Conservation (phyloP, 2,888 invertebrate species). For the Sphecodes monilicornis region DNA sequence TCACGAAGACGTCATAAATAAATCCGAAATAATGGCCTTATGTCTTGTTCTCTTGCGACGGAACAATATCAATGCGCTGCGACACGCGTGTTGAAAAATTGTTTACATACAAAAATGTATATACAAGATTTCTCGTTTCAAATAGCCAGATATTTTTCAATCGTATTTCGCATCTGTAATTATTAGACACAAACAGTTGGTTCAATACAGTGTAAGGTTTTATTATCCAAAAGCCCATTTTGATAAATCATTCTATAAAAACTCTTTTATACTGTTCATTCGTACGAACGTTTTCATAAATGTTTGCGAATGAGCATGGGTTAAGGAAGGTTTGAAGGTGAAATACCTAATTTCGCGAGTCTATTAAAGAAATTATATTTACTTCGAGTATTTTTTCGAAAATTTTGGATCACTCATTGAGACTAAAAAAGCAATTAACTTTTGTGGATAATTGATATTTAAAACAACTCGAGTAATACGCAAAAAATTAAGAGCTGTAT, state of each 20-base stretch:
- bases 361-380: not conserved
- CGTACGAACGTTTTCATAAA: not conserved
- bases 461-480: too few species aligned
- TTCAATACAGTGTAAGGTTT: not conserved
- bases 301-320: not conserved
- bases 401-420: too few species aligned
- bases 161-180: not conserved
- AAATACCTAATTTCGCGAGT: not conserved
- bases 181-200: not conserved
- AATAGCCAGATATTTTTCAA: conserved; percentile 1
- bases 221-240: not conserved
- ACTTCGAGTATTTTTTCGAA: not conserved
- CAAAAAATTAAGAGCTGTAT: too few species aligned
- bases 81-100: not conserved
- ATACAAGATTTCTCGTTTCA: not conserved
- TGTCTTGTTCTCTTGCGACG: too few species aligned
- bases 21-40: too few species aligned
- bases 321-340: not conserved
- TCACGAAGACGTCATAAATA: too few species aligned
- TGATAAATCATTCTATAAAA: not conserved
- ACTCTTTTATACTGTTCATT: too few species aligned
- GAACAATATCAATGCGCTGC: not conserved
- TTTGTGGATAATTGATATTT: too few species aligned
- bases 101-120: not conserved
- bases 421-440: too few species aligned